phyloP scores from a whole-genome alignment of 2,113 vertebrate genomes.

The Pelusios castaneus region DNA sequence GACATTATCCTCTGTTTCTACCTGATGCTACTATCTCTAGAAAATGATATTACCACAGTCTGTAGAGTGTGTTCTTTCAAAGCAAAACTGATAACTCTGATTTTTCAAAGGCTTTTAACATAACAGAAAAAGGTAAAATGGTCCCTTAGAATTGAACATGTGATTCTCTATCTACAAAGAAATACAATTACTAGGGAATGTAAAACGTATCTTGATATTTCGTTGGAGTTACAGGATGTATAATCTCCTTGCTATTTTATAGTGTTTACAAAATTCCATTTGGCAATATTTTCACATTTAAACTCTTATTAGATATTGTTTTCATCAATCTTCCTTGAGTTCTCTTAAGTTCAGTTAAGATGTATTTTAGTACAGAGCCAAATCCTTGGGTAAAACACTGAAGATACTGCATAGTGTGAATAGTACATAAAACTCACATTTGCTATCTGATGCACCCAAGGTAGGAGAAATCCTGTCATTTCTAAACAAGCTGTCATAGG shows the following conservation, averaged over 20 bases:
- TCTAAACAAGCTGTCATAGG: not conserved
- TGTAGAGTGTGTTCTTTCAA: constrained; percentile 55
- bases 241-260: not conserved
- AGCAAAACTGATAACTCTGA: constrained; percentile 50
- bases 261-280: not conserved
- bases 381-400: not conserved
- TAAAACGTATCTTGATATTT: not conserved
- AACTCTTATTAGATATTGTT: not conserved
- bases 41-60: constrained; percentile 58
- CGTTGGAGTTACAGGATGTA: not conserved
- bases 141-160: not conserved
- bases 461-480: constrained; percentile 10
- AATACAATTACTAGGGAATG: not conserved
- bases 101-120: constrained; percentile 41
- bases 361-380: not conserved
- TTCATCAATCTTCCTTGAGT: not conserved
- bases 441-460: not conserved
- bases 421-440: not conserved
- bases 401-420: not conserved
- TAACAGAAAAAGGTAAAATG: constrained; percentile 17
- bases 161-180: not conserved
- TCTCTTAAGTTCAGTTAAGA: not conserved
- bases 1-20: not conserved
- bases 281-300: not conserved
- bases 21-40: constrained; percentile 32